Percentiles rank a stretch among this genome's conserved stretches.
Evolutionary conservation across 1,140 invertebrate species (phyloP).

Genomic region (Pygmarrhopalites habei): DNA sequence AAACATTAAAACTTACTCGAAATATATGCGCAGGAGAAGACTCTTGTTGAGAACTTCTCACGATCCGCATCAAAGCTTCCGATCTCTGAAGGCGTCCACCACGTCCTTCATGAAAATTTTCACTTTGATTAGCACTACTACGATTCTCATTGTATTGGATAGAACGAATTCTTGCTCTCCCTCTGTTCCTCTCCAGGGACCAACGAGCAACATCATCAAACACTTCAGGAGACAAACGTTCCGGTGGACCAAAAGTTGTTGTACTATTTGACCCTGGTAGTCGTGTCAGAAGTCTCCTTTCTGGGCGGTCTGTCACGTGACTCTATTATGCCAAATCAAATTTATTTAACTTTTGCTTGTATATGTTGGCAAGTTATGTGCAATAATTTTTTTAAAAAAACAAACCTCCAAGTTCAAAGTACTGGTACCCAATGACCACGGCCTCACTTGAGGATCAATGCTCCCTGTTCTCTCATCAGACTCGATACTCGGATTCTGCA

Average conservation of each 20-base stretch:
- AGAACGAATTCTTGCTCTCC: not conserved
- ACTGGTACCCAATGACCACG: slow-evolving; percentile 13
- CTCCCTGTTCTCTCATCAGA: slow-evolving; percentile 17
- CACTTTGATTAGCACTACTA: not conserved
- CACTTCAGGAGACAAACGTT: not conserved
- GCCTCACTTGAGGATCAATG: not conserved
- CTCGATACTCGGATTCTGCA: slow-evolving; percentile 51
- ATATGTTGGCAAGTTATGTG: not conserved
- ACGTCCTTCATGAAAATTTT: slow-evolving; percentile 12
- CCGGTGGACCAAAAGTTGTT: not conserved
- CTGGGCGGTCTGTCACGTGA: not conserved
- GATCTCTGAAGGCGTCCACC: slow-evolving; percentile 12
- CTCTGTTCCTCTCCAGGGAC: not conserved
- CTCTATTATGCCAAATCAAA: not conserved
- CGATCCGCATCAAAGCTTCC: slow-evolving; percentile 22
- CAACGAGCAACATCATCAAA: not conserved
- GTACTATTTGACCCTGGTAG: not conserved
- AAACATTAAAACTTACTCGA: slow-evolving; percentile 2
- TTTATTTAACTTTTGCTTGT: not conserved
- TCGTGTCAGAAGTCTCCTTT: not conserved
- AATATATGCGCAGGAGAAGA: slow-evolving; percentile 1
- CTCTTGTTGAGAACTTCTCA: slow-evolving; percentile 18
- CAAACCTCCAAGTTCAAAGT: not conserved
- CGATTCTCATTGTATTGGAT: not conserved
- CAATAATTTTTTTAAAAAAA: not conserved